Evolutionary conservation across 35 echinoderm and acorn worm genomes (phyloP), one percentile per base, ranked within the genome.

Genomic region (Ophiothrix spiculata): DNA sequence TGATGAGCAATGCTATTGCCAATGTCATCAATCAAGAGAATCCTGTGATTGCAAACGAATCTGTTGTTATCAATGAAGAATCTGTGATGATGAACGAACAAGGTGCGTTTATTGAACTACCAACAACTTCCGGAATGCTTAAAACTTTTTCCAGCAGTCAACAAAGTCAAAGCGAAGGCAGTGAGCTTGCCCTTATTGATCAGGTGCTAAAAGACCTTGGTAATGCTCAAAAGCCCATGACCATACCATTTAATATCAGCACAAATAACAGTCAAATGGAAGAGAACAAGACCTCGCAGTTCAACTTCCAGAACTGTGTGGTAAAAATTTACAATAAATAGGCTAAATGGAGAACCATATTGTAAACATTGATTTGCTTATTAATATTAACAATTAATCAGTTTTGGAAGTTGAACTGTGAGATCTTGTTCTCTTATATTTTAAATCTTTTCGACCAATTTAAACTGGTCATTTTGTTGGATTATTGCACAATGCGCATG

Each of bases 1-100:
- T 74, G 21, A 88, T 80, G 40, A 80, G 86, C 45, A 69, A 69
- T 69, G 60, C 60, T 2, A 69, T 69, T 25, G 60, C 60, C 29
- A 28, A 15, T 12, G 25, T n/a, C 17, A 69, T 69, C 60, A 25
- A 69, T 69, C 60, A 6, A 69, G 3, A 10, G 60, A 25, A 6
- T 69, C 42, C 42, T 10, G 60, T 15, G 3, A 69, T 69, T n/a
- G n/a, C n/a, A n/a, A n/a, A n/a, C n/a, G n/a, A n/a, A n/a, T n/a
- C n/a, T n/a, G n/a, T n/a, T n/a, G n/a, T n/a, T n/a, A n/a, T n/a
- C n/a, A n/a, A n/a, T n/a, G n/a, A n/a, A n/a, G n/a, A n/a, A n/a
- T n/a, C n/a, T n/a, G n/a, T n/a, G n/a, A n/a, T n/a, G n/a, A n/a
- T n/a, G n/a, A n/a, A n/a, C n/a, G n/a, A n/a, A n/a, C n/a, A n/a